Evolutionary conservation across 2,888 invertebrate species (phyloP), one percentile per base, ranked within the genome.

Genomic region (Ophioninae sp.): DNA sequence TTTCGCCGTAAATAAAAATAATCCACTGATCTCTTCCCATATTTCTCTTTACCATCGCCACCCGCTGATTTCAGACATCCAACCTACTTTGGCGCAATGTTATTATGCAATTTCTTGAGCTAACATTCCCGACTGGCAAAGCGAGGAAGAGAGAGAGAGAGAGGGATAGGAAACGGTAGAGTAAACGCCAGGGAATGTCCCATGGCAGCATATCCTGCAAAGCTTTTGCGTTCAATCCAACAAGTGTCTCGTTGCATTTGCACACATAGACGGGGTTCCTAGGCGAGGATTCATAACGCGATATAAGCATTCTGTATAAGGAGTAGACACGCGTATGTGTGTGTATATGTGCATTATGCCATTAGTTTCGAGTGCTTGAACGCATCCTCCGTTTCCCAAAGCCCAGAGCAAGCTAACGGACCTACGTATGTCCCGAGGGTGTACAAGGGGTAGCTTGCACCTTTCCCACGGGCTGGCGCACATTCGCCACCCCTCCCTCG

Each of bases 331-430:
- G 68, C 61, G 69, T 37, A 23, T 56, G 20, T 57, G 69, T 61
- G 23, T 56, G 23, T 61, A 67, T 62, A 67, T 64, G 20, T 78
- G 57, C 61, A 67, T 79, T 79, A 68, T 78, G 62, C 75, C 81
- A 84, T 84, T 84, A 84, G 84, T 81, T 76, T 84, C 81, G 84
- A 81, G 81, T 84, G 79, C 81, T 81, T 84, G 81, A 84, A 72
- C 78, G 79, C 84, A 84, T 84, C 79, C 81, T 81, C 57, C 30
- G 67, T 81, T 81, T 78, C 81, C 77, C 81, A 81, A 81, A 56
- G 75, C 67, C 77, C 65, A 20, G 69, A 84, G 61, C 72, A 78
- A 56, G 39, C 56, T 30, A 20, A 30, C 65, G 23, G 61, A 64
- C 69, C 62, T 70, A 72, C 78, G 81, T 70, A 81, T 81, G 81